phyloP scores from a whole-genome alignment of 2,888 invertebrate species.

The Esperia sulphurella region DNA sequence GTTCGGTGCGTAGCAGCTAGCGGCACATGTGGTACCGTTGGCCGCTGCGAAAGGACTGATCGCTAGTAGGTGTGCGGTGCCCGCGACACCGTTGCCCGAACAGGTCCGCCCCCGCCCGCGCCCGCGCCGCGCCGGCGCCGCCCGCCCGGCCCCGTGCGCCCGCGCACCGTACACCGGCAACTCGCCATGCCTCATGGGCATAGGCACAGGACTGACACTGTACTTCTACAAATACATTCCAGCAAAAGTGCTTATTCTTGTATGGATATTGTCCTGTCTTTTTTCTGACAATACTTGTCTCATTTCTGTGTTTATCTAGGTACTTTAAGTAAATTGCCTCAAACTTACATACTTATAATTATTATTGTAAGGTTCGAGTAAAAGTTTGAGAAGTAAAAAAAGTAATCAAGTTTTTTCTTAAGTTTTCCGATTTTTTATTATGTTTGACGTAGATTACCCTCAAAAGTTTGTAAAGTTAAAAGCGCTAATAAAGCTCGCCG shows the following conservation, averaged over 20 bases:
- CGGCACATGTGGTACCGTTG: slow-evolving; percentile 77
- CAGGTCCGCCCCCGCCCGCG: slow-evolving; percentile 73
- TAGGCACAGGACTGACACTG: slow-evolving; percentile 19
- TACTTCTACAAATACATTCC: slow-evolving; percentile 53
- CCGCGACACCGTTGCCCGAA: slow-evolving; percentile 74
- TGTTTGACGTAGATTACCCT: not conserved
- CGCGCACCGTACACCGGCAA: slow-evolving; percentile 31
- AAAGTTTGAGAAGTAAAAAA: no score
- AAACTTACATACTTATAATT: no score
- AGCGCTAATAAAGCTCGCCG: slow-evolving; percentile 1
- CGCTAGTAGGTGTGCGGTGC: slow-evolving; percentile 64
- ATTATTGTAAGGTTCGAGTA: no score
- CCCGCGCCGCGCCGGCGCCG: slow-evolving; percentile 54
- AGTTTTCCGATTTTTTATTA: no score
- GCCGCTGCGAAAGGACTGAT: slow-evolving; percentile 76
- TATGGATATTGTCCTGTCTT: slow-evolving; percentile 36
- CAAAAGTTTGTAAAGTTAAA: slow-evolving; percentile 6
- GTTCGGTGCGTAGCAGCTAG: slow-evolving; percentile 63
- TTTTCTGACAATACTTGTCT: not conserved
- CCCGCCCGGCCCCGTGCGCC: slow-evolving; percentile 41
- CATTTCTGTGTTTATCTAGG: not conserved
- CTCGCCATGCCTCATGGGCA: slow-evolving; percentile 23
- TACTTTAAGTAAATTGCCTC: no score
- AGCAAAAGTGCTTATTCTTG: slow-evolving; percentile 72
- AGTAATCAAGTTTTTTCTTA: no score